Conservation (phyloP, 2,113 vertebrate genomes). For the Brachionichthys hirsutus region DNA sequence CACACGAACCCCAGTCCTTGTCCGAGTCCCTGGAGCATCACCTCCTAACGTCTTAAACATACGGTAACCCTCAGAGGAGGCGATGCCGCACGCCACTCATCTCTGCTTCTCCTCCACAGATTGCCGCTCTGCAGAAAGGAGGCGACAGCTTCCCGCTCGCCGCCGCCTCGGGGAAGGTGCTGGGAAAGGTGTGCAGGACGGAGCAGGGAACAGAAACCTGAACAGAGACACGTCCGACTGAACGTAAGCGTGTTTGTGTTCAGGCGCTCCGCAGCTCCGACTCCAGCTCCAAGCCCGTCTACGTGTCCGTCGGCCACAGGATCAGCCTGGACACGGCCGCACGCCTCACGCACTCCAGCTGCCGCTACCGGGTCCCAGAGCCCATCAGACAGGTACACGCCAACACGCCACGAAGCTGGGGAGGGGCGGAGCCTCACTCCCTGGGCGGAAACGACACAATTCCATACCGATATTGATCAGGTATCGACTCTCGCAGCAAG, state of each 20-base stretch:
- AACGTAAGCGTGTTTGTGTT: neutral
- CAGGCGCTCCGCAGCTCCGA: conserved; percentile 85
- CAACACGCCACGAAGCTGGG: conserved; percentile 2
- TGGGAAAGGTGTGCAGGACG: conserved; percentile 82
- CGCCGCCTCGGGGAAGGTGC: conserved; percentile 78
- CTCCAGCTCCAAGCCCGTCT: conserved; percentile 85
- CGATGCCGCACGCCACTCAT: neutral
- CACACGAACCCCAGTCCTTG: no score
- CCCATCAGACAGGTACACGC: conserved; percentile 89
- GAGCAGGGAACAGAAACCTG: conserved; percentile 12
- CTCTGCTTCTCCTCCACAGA: conserved; percentile 66
- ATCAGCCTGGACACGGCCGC: conserved; percentile 84
- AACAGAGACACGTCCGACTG: neutral
- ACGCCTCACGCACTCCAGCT: conserved; percentile 83
- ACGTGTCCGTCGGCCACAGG: conserved; percentile 89
- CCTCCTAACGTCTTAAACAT: no score
- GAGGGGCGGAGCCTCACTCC: no score
- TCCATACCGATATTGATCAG: no score
- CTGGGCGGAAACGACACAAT: no score
- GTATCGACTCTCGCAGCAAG: no score
- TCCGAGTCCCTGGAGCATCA: no score
- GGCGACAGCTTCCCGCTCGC: conserved; percentile 86
- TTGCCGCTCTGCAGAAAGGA: conserved; percentile 77
- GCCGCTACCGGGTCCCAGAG: conserved; percentile 87
- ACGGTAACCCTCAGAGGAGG: no score